phyloP scores from a whole-genome alignment of 2,888 invertebrate species.

The Agriopis aurantiaria region DNA sequence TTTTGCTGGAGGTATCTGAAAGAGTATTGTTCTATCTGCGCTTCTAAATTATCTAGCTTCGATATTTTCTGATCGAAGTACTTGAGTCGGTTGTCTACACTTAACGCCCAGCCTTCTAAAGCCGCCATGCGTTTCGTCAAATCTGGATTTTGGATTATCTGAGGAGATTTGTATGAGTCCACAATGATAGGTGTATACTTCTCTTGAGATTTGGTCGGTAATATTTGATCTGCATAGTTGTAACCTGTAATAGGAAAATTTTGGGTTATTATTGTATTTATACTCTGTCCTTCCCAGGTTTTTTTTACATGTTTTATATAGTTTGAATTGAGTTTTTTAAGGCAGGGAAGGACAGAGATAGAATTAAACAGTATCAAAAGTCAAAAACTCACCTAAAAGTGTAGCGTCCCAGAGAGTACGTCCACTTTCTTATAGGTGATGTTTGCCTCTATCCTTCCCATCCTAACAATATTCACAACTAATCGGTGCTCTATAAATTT shows the following conservation, averaged over 20 bases:
- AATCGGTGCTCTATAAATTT: neutral
- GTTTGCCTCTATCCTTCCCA: slow-evolving; percentile 83
- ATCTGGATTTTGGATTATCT: slow-evolving; percentile 66
- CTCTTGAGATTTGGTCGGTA: slow-evolving; percentile 54
- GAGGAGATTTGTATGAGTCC: slow-evolving; percentile 70
- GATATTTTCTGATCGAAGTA: slow-evolving; percentile 84
- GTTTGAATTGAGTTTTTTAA: slow-evolving; percentile 39
- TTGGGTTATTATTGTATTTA: slow-evolving; percentile 40
- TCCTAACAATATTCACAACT: too few relatives aligned
- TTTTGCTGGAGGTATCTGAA: slow-evolving; percentile 84
- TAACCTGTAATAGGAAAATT: slow-evolving; percentile 70
- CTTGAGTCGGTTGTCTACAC: slow-evolving; percentile 83
- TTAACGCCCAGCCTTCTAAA: slow-evolving; percentile 80
- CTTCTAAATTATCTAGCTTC: slow-evolving; percentile 77
- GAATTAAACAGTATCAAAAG: slow-evolving; percentile 59
- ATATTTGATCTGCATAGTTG: slow-evolving; percentile 50
- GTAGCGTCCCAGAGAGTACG: slow-evolving; percentile 70
- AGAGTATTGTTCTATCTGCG: slow-evolving; percentile 82
- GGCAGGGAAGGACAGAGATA: slow-evolving; percentile 89
- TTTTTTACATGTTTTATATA: slow-evolving; percentile 40
- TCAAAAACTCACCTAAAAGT: slow-evolving; percentile 81
- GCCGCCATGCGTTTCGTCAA: slow-evolving; percentile 71
- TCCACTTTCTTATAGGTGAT: slow-evolving; percentile 82
- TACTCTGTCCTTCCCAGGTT: slow-evolving; percentile 83
- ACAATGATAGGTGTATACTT: slow-evolving; percentile 44